Evolutionary conservation across 2,888 invertebrate genomes (phyloP).

Genomic region (Gnatocerus cornutus): DNA sequence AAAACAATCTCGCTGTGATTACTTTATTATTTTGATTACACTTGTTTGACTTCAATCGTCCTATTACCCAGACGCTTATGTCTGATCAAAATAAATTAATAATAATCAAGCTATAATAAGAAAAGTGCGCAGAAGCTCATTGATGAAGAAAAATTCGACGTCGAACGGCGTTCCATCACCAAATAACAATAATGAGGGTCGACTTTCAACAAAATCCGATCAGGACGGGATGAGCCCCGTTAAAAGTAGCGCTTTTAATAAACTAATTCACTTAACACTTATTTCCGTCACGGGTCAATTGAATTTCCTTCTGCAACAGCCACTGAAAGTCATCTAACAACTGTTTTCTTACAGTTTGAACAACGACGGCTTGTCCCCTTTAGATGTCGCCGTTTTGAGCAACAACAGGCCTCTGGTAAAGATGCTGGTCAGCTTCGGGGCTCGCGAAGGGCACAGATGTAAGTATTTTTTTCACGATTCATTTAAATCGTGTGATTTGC

Average conservation of each 20-base stretch:
- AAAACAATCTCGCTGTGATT: not conserved
- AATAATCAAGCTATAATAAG: conserved; percentile 7
- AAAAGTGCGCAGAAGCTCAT: not conserved
- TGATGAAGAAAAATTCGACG: not conserved
- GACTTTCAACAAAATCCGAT: conserved; percentile 13
- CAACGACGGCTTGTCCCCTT: conserved; percentile 88
- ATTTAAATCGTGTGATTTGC: not conserved
- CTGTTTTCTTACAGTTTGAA: conserved; percentile 79
- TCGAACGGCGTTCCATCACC: not conserved
- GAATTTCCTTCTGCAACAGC: not conserved
- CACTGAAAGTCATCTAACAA: not conserved
- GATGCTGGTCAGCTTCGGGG: conserved; percentile 91
- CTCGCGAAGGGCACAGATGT: conserved; percentile 89
- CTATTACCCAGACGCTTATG: not conserved
- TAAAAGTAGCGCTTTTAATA: conserved; percentile 26
- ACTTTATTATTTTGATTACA: conserved; percentile 11
- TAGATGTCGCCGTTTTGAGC: conserved; percentile 95
- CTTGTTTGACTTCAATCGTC: conserved; percentile 18
- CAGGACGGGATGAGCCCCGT: conserved; percentile 7
- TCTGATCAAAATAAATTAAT: conserved; percentile 11
- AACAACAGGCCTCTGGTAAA: conserved; percentile 91
- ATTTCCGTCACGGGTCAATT: not conserved
- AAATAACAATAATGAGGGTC: conserved; percentile 16
- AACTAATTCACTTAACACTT: conserved; percentile 14
- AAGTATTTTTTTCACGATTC: too few relatives aligned